A percentile compares a stretch with the other conserved stretches of the same genome.
phyloP scores from a whole-genome alignment of 2,113 vertebrate species.

The Puffinus mauretanicus region DNA sequence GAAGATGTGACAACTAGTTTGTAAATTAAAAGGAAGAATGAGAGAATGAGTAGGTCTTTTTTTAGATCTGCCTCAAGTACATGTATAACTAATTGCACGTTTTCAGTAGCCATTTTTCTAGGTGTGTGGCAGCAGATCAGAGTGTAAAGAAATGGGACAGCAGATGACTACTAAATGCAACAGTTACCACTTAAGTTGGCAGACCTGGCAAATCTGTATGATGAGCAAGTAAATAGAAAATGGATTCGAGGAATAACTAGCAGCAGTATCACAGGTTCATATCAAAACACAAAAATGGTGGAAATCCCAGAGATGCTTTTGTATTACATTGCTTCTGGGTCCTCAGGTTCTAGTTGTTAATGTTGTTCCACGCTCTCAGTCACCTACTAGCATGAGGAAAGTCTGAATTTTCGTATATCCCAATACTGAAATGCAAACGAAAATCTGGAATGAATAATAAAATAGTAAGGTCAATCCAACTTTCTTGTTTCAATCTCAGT shows the following conservation, averaged over 20 bases:
- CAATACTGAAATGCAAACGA: background rate
- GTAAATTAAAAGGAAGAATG: background rate
- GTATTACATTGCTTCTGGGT: background rate
- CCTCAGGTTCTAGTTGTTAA: background rate
- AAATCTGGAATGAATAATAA: background rate
- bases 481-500: background rate
- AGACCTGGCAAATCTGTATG: background rate
- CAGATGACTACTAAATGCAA: background rate
- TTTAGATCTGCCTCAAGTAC: background rate
- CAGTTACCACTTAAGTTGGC: background rate
- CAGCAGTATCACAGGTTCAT: background rate
- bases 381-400: background rate
- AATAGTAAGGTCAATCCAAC: background rate
- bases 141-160: background rate
- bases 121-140: background rate
- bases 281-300: background rate
- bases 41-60: background rate
- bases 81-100: background rate
- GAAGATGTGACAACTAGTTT: background rate
- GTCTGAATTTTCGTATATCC: background rate
- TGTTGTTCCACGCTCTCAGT: background rate
- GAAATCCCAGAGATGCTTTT: background rate
- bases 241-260: background rate
- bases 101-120: background rate
- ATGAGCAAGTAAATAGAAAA: background rate